These are phyloP conservation scores for Chymomyza procnemis DNA, from an alignment of 2,888 invertebrate species.

Conservation along the genomic window DNA sequence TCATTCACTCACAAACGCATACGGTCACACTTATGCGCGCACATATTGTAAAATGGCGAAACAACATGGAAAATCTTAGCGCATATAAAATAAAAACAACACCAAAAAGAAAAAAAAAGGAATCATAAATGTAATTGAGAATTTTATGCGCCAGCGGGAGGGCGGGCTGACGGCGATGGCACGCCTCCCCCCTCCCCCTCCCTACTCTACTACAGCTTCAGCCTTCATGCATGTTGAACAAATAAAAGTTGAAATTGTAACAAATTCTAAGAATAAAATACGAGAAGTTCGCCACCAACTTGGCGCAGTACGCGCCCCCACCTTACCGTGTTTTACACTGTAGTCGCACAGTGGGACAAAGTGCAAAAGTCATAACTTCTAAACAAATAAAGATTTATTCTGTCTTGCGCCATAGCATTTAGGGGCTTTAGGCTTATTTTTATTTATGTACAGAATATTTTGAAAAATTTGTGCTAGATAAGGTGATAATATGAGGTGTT, in stretches of 20 bases:
- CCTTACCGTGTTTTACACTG: constrained; percentile 7
- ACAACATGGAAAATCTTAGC: constrained; percentile 43
- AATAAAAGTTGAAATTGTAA: constrained; percentile 72
- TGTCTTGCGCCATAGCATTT: too few relatives aligned
- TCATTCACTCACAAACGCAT: constrained; percentile 5
- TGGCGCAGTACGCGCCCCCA: constrained; percentile 22
- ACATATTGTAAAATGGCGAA: constrained; percentile 12
- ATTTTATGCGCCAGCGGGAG: constrained; percentile 55
- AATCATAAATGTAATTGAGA: constrained; percentile 72
- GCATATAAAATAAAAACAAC: constrained; percentile 17
- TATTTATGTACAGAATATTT: too few relatives aligned
- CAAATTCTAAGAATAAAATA: constrained; percentile 62
- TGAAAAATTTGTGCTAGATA: too few relatives aligned
- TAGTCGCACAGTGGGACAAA: too few relatives aligned
- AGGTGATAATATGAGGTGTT: too few relatives aligned
- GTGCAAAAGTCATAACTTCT: too few relatives aligned
- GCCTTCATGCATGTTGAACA: constrained; percentile 31
- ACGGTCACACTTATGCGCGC: background rate
- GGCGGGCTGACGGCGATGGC: background rate
- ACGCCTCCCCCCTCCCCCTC: background rate
- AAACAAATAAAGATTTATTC: too few relatives aligned
- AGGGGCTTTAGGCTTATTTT: too few relatives aligned
- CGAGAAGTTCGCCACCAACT: constrained; percentile 48
- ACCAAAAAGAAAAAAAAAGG: constrained; percentile 49
- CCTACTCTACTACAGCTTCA: background rate